phyloP scores from a whole-genome alignment of 2,113 vertebrate species.

The Rhadina sibilatrix region DNA sequence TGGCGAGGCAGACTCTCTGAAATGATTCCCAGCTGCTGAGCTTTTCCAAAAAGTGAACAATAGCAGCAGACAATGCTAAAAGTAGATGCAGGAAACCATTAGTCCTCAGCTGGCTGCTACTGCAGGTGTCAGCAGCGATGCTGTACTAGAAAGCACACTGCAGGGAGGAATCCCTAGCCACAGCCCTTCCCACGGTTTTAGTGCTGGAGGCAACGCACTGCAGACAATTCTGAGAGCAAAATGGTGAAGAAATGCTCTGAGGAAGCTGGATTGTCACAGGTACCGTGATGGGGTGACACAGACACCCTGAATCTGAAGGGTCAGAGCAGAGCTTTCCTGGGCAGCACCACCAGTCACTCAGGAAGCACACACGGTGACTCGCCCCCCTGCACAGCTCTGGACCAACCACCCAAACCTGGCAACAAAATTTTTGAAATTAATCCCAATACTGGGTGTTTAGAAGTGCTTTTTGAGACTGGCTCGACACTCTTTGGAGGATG shows the following conservation, averaged over 20 bases:
- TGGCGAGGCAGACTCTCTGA: conserved; percentile 48
- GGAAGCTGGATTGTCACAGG: neutral
- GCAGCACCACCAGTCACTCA: neutral
- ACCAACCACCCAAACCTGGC: neutral
- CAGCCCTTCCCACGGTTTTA: accelerated
- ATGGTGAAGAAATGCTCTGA: accelerated
- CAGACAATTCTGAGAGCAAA: neutral
- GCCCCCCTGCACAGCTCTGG: neutral
- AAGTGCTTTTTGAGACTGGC: neutral
- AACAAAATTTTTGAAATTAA: neutral
- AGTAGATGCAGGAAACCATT: conserved; percentile 17
- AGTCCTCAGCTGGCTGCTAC: neutral
- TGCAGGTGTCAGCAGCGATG: neutral
- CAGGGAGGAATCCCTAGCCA: neutral
- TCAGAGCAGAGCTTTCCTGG: neutral
- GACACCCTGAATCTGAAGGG: neutral
- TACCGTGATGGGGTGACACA: accelerated
- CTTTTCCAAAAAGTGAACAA: conserved; percentile 17
- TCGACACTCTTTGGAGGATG: neutral
- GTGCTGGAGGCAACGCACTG: neutral
- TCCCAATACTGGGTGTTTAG: neutral
- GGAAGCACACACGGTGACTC: neutral
- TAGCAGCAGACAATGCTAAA: conserved; percentile 3
- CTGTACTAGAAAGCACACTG: neutral
- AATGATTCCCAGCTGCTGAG: conserved; percentile 50